Evolutionary conservation across 2,888 invertebrate species (phyloP).

Genomic region (Lasioglossum malachurum): DNA sequence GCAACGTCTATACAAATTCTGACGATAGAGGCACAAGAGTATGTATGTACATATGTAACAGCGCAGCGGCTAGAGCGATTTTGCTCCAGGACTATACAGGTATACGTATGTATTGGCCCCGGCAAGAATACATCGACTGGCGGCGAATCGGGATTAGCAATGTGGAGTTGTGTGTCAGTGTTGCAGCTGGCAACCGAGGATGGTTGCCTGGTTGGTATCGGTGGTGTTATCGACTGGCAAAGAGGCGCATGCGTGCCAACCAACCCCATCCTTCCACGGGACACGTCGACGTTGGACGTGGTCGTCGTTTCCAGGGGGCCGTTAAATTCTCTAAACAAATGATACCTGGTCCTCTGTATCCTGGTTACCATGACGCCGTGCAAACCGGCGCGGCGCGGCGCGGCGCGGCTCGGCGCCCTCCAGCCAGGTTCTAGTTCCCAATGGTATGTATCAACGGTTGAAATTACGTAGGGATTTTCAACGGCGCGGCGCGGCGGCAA

Average conservation of each 20-base stretch:
- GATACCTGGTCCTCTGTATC: slow-evolving; percentile 22
- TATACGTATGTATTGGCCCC: not conserved
- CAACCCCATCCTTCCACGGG: slow-evolving; percentile 52
- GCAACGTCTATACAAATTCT: too few species aligned
- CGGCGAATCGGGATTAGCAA: slow-evolving; percentile 42
- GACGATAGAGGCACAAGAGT: not conserved
- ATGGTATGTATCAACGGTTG: not conserved
- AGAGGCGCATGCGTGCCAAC: slow-evolving; percentile 64
- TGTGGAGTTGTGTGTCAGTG: slow-evolving; percentile 63
- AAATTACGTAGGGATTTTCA: slow-evolving; percentile 3
- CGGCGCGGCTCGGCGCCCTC: slow-evolving; percentile 4
- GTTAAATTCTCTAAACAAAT: slow-evolving; percentile 58
- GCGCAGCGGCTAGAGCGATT: not conserved
- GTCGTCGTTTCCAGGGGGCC: slow-evolving; percentile 60
- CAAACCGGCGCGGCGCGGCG: not conserved
- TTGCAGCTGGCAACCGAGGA: slow-evolving; percentile 62
- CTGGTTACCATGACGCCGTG: slow-evolving; percentile 23
- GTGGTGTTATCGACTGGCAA: slow-evolving; percentile 70
- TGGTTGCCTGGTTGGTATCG: slow-evolving; percentile 58
- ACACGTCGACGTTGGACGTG: slow-evolving; percentile 38
- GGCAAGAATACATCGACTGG: slow-evolving; percentile 12
- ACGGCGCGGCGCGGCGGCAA: too few species aligned
- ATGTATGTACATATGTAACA: not conserved
- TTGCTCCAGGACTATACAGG: not conserved
- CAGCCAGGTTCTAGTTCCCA: not conserved